These are phyloP conservation scores for Rhagonycha lutea DNA, from an alignment of 2,888 invertebrate species.

Conservation along the genomic window DNA sequence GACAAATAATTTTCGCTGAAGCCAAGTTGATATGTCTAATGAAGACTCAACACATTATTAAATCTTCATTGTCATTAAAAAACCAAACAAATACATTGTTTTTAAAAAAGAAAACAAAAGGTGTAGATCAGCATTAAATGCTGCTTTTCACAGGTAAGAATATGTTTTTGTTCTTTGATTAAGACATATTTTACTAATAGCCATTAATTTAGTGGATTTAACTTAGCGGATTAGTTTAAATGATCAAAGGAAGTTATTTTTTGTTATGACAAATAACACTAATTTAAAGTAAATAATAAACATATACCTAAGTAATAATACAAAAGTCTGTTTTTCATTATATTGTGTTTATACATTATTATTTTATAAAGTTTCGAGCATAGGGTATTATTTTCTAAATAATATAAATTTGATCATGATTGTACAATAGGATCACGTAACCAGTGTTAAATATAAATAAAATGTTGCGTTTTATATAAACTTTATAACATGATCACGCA, in stretches of 20 bases:
- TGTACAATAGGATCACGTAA: constrained; percentile 11
- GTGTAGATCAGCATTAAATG: too few species aligned
- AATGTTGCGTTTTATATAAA: constrained; percentile 9
- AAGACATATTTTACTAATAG: too few species aligned
- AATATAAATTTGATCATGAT: constrained; percentile 6
- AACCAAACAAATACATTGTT: too few species aligned
- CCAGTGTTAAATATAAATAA: constrained; percentile 11
- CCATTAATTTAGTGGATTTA: not conserved
- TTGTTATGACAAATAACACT: not conserved
- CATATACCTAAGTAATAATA: not conserved
- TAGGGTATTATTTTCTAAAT: constrained; percentile 1
- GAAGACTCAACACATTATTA: too few species aligned
- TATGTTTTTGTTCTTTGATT: too few species aligned
- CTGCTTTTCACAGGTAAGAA: too few species aligned
- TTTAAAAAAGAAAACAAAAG: too few species aligned
- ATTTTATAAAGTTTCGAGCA: not conserved
- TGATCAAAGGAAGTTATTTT: not conserved
- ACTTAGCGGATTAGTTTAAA: not conserved
- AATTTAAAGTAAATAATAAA: not conserved
- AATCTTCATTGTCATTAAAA: too few species aligned
- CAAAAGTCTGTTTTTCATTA: not conserved
- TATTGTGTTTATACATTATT: not conserved
- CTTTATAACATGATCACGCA: constrained; percentile 4
- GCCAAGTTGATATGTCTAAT: too few species aligned
- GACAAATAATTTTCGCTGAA: too few species aligned